phyloP scores from a whole-genome alignment of 2,888 invertebrate genomes.

The Andrena bicolor region DNA sequence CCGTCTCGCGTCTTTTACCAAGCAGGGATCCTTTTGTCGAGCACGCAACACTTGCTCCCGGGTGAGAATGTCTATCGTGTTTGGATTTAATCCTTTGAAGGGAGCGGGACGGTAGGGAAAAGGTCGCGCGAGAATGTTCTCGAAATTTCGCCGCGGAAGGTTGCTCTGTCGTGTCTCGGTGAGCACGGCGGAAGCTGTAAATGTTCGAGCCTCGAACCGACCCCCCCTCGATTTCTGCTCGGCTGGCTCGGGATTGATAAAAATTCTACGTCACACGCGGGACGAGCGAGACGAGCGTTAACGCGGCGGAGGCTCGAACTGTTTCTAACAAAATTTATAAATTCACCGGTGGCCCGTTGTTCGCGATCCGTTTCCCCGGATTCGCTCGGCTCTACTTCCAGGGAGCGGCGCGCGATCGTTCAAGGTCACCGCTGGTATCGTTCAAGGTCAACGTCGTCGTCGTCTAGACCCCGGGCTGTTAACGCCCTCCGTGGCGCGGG shows the following conservation, averaged over 20 bases:
- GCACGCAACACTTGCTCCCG: too few relatives aligned
- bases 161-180: constrained; percentile 51
- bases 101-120: too few relatives aligned
- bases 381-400: background rate
- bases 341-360: constrained; percentile 11
- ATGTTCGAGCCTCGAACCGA: constrained; percentile 56
- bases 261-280: constrained; percentile 51
- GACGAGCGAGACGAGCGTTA: constrained; percentile 28
- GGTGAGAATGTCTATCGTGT: too few relatives aligned
- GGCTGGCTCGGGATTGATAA: constrained; percentile 61
- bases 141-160: constrained; percentile 32
- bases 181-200: constrained; percentile 62
- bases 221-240: constrained; percentile 60
- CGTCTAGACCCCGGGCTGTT: constrained; percentile 44
- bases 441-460: constrained; percentile 67
- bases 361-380: background rate
- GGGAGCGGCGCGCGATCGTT: constrained; percentile 29
- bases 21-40: too few relatives aligned
- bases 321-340: constrained; percentile 35
- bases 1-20: too few relatives aligned
- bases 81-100: too few relatives aligned
- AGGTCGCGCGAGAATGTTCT: background rate
- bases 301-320: constrained; percentile 10
- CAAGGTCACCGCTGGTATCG: constrained; percentile 60
- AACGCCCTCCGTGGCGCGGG: constrained; percentile 47